These are phyloP conservation scores for Stenoptilia bipunctidactyla DNA, from an alignment of 2,888 invertebrate species.

Conservation along the genomic window DNA sequence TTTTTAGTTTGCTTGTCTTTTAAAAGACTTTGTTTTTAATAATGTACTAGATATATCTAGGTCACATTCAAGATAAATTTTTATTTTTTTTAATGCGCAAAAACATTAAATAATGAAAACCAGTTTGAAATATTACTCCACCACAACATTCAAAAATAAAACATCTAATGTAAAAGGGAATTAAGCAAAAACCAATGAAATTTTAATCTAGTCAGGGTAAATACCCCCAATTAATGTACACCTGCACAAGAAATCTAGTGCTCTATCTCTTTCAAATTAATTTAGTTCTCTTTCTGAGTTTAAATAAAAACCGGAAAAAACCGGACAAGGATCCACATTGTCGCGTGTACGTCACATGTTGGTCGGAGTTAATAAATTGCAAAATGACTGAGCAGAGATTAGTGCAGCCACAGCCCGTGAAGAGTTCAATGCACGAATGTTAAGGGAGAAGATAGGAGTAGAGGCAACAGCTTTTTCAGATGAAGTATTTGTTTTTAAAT, in stretches of 20 bases:
- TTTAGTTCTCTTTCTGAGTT: neutral
- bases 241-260: neutral
- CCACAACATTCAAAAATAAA: too few species aligned
- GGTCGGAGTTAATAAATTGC: slow-evolving; percentile 40
- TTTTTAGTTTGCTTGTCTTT: too few species aligned
- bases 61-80: too few species aligned
- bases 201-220: neutral
- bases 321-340: slow-evolving; percentile 8
- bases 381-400: slow-evolving; percentile 33
- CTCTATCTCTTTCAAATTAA: slow-evolving; percentile 1
- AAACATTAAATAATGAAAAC: too few species aligned
- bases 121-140: too few species aligned
- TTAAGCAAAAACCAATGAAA: neutral
- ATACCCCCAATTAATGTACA: neutral
- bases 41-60: too few species aligned
- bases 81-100: too few species aligned
- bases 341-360: slow-evolving; percentile 23
- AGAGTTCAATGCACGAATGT: slow-evolving; percentile 35
- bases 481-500: too few species aligned
- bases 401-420: slow-evolving; percentile 23
- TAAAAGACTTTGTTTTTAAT: too few species aligned
- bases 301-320: slow-evolving; percentile 3
- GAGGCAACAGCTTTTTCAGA: slow-evolving; percentile 12
- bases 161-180: too few species aligned
- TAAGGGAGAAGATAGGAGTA: slow-evolving; percentile 24